A percentile compares a stretch with the other conserved stretches of the same genome.
phyloP scores from a whole-genome alignment of 2,797 vertebrate species.

The Xerus rutilus region DNA sequence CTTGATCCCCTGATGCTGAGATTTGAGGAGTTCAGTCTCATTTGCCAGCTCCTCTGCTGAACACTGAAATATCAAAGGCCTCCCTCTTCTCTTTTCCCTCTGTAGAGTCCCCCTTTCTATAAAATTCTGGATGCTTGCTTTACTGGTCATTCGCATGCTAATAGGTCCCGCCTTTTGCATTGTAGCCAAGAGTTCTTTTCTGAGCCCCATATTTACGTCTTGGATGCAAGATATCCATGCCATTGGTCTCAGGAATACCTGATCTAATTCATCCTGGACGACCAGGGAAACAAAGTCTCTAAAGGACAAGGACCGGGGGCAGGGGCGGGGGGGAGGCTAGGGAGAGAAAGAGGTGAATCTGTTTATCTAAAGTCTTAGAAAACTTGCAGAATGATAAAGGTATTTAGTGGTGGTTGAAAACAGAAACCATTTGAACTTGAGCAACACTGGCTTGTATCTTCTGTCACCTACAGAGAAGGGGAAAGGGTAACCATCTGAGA shows the following conservation, averaged over 20 bases:
- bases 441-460: not conserved
- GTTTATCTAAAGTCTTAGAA: not conserved
- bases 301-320: not conserved
- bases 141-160: not conserved
- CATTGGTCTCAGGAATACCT: not conserved
- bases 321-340: not conserved
- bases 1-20: not conserved
- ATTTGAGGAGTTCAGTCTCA: not conserved
- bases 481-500: not conserved
- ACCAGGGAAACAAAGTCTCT: not conserved
- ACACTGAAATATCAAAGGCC: not conserved
- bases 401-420: not conserved
- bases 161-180: not conserved
- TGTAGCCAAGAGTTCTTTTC: not conserved
- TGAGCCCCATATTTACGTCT: not conserved
- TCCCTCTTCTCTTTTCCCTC: not conserved
- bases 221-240: not conserved
- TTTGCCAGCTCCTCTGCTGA: constrained; percentile 29
- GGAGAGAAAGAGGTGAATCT: not conserved
- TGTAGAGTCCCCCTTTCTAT: not conserved
- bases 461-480: not conserved
- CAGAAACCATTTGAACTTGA: not conserved
- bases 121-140: not conserved
- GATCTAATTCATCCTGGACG: not conserved
- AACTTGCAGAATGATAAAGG: not conserved